A percentile compares a stretch with the other conserved stretches of the same genome.
These are phyloP conservation scores for Euwallacea fornicatus DNA, from an alignment of 1,140 invertebrate genomes.

Conservation along the genomic window DNA sequence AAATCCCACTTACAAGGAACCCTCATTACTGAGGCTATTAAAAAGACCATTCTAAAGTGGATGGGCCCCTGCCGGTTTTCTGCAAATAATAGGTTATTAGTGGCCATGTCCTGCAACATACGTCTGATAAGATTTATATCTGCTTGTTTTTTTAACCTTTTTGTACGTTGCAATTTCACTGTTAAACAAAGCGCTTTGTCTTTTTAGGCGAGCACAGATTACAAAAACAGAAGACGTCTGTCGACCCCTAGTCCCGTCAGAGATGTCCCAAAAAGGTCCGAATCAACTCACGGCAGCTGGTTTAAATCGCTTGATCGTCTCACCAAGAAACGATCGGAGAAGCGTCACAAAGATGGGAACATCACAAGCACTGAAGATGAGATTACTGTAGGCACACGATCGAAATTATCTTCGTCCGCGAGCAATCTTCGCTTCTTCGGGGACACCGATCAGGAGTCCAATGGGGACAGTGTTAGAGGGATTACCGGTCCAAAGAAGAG, in stretches of 20 bases:
- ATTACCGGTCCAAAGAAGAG: slow-evolving; percentile 49
- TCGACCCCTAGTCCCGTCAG: slow-evolving; percentile 68
- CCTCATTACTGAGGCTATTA: neutral
- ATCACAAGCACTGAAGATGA: slow-evolving; percentile 53
- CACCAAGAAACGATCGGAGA: slow-evolving; percentile 60
- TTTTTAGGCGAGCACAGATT: neutral
- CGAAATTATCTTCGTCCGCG: slow-evolving; percentile 47
- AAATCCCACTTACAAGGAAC: slow-evolving; percentile 10
- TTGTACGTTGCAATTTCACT: neutral
- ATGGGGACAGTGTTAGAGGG: slow-evolving; percentile 54
- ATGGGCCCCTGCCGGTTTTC: neutral
- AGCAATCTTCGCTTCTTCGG: slow-evolving; percentile 80
- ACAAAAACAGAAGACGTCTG: slow-evolving; percentile 66
- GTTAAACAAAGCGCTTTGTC: too few species aligned
- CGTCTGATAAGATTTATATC: slow-evolving; percentile 1
- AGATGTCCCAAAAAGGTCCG: slow-evolving; percentile 43
- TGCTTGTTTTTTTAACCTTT: neutral
- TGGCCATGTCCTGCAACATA: neutral
- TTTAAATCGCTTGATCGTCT: slow-evolving; percentile 67
- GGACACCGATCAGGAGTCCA: slow-evolving; percentile 75
- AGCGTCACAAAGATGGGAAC: slow-evolving; percentile 48
- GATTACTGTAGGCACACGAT: slow-evolving; percentile 52
- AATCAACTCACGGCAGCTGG: slow-evolving; percentile 56
- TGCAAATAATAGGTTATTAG: slow-evolving; percentile 6
- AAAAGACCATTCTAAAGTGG: neutral